Evolutionary conservation across 1,140 invertebrate genomes (phyloP), one percentile per base, ranked within the genome.

Genomic region (Drosophila truncata): DNA sequence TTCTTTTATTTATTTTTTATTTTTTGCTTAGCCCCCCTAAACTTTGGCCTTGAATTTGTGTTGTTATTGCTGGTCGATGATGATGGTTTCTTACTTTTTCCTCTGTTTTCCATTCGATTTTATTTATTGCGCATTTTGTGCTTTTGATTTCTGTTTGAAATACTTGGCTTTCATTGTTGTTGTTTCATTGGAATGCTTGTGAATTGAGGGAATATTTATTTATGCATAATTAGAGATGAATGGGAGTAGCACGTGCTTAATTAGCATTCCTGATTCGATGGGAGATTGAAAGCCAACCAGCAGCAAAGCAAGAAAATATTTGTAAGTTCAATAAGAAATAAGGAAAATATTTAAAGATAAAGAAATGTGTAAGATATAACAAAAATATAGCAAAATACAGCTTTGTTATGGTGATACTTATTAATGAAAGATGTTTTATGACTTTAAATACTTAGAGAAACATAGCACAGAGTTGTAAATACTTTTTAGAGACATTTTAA

Each of bases 91-190:
- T 62, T 66, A 35, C 29, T 29, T 46, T 64, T 47, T 47, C 37
- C 42, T 47, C 37, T 69, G 18, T 47, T 71, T 71, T 71, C 35
- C 42, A 33, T 72, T 59, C 35, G 42, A 41, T 50, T 78, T 79
- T 78, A 70, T 78, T 78, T 71, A 78, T 79, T 79, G 77, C 77
- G 77, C 77, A 79, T 79, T 79, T 78, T 54, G 74, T 60, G 63
- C 57, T 67, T 50, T 67, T 54, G 31, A 72, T 67, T 70, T 70
- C 64, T 49, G 46, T 52, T 66, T 50, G 27, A 72, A 72, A 71
- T 49, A 27, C 66, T 33, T 41, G 16, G 52, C 10, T 71, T 23
- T 16, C 27, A 54, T 59, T 39, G 52, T 20, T 58, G 52, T 18
- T 49, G 69, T 71, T 58, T 27, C 69, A 41, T 8, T 58, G 69